Base-by-base conservation (phyloP, 2,113 vertebrate genomes). In the Seriola quinqueradiata region DNA sequence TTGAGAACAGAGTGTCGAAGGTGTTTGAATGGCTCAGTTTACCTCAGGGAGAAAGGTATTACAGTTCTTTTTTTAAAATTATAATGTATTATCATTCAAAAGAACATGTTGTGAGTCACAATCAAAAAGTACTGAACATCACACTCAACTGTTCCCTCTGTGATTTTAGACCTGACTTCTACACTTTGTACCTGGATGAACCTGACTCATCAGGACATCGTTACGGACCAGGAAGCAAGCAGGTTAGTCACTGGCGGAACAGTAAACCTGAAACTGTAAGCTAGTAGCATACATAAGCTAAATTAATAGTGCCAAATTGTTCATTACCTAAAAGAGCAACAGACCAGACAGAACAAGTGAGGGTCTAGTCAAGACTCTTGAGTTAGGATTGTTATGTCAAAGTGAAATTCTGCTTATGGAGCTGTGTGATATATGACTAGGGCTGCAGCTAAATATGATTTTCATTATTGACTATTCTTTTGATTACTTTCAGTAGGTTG, bases 101-200 rank as follows among this genome's bases (percentile, higher is more conserved):
- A 67, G 8, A 36, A 28, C 3, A n/a, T 21, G 14, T 23, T 25
- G 25, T 52, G 19, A 59, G 48, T 34, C 34, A 0, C 48, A n/a
- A 34, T 4, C 0, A 44, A 34, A 11, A 70, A 32, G 4, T 21
- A 34, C 9, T 36, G 9, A 46, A 42, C 52, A 8, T 48, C 25
- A 40, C 21, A 10, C 21, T 1, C 2, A 50, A 73, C 3, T 64
- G 13, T 63, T 66, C 8, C 0, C 85, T 90, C 58, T 78, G 38
- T 81, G 0, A 12, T 79, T 90, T 13, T 17, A 99, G 98, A 89
- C 97, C 97, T 17, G 91, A 95, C 92, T 95, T 99, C 83, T 97
- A 96, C 73, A 98, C 97, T 59, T 67, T 99, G 38, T 99, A 99
- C 82, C 86, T 99, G 65, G 96, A 98, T 2, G 92, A 99, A 75